Evolutionary conservation across 2,888 invertebrate genomes (phyloP).

Genomic region (Ormyrus rosae): DNA sequence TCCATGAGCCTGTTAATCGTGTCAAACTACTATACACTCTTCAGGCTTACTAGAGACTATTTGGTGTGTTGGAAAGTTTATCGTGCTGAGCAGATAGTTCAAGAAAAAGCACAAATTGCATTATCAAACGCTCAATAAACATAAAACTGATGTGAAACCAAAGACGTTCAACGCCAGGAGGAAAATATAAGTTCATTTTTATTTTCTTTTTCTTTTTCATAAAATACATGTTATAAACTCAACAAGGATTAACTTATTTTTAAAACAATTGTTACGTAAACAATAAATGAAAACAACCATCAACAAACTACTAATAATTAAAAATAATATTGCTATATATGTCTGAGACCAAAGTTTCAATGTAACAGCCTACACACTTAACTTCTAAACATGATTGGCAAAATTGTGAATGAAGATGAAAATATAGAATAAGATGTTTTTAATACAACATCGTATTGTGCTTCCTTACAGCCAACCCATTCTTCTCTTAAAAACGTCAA

Average conservation of each 20-base stretch:
- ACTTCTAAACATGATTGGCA: constrained; percentile 4
- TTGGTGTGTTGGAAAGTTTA: constrained; percentile 90
- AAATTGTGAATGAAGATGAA: constrained; percentile 29
- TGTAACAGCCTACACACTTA: constrained; percentile 35
- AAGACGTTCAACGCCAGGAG: constrained; percentile 50
- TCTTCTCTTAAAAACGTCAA: constrained; percentile 48
- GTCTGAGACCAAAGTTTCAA: constrained; percentile 32
- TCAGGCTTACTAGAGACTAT: constrained; percentile 91
- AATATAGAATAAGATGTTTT: constrained; percentile 6
- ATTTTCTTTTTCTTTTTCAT: constrained; percentile 50
- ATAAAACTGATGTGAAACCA: constrained; percentile 43
- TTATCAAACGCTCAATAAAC: constrained; percentile 51
- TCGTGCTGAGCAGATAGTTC: constrained; percentile 83
- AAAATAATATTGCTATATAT: constrained; percentile 38
- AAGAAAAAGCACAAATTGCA: constrained; percentile 77
- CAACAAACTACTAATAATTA: constrained; percentile 25
- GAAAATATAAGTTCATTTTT: constrained; percentile 56
- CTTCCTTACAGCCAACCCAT: constrained; percentile 35
- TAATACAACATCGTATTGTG: constrained; percentile 43
- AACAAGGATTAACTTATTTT: constrained; percentile 48
- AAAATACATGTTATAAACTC: constrained; percentile 56
- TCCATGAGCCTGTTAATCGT: constrained; percentile 91
- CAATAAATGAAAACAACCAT: constrained; percentile 26
- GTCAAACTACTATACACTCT: constrained; percentile 94
- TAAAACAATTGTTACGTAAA: constrained; percentile 20